These are phyloP conservation scores for Pocillopora meandrina DNA, from an alignment of 92 coral and sea anemone species.

Conservation along the genomic window DNA sequence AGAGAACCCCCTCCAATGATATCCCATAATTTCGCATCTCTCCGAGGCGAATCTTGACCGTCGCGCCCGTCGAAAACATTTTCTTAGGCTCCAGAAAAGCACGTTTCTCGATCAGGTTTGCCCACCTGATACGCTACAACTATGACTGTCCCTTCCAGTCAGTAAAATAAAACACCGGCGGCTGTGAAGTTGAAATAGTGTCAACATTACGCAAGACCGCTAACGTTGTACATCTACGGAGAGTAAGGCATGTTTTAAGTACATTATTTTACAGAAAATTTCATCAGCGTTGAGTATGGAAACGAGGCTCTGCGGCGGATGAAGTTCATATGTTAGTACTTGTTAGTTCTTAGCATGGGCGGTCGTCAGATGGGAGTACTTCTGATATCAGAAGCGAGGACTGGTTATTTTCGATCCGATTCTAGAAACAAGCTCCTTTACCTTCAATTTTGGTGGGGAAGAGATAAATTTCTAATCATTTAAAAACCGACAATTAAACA, in stretches of 20 bases:
- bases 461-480: too few species aligned
- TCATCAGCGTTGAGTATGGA: background rate
- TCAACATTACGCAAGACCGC: background rate
- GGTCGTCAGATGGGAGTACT: too few species aligned
- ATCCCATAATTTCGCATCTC: slow-evolving; percentile 86
- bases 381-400: too few species aligned
- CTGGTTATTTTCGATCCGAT: too few species aligned
- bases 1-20: slow-evolving; percentile 88
- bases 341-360: too few species aligned
- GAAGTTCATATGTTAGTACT: too few species aligned
- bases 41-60: slow-evolving; percentile 32
- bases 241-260: too few species aligned
- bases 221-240: background rate
- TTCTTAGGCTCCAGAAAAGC: slow-evolving; percentile 19
- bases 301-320: slow-evolving; percentile 23
- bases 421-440: too few species aligned
- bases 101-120: background rate
- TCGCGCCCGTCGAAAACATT: slow-evolving; percentile 16
- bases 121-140: background rate
- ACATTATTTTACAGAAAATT: background rate
- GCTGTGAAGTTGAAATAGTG: background rate
- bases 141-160: background rate
- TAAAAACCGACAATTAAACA: too few species aligned
- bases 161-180: background rate
- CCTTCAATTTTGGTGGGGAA: too few species aligned